These are phyloP conservation scores for Drosophila histrio DNA, from an alignment of 2,888 invertebrate species.

Conservation along the genomic window DNA sequence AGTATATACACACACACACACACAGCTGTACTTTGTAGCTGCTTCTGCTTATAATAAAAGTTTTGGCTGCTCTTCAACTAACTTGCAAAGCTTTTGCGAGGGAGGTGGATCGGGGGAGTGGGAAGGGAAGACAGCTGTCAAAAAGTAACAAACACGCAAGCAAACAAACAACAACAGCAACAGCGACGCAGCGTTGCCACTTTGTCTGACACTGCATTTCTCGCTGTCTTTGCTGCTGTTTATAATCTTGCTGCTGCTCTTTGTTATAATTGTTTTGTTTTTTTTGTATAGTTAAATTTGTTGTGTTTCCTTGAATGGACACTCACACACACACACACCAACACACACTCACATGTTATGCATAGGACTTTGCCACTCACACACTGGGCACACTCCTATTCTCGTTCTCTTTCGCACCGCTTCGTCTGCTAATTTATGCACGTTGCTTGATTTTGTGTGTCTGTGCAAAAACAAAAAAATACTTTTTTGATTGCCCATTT, in stretches of 20 bases:
- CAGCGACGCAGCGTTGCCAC: slow-evolving; percentile 29
- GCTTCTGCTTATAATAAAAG: slow-evolving; percentile 47
- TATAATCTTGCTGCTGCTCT: slow-evolving; percentile 18
- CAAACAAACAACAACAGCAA: neutral
- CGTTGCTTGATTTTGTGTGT: slow-evolving; percentile 47
- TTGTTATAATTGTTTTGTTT: slow-evolving; percentile 41
- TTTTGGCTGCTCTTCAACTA: slow-evolving; percentile 41
- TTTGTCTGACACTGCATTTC: slow-evolving; percentile 31
- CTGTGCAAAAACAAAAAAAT: slow-evolving; percentile 45
- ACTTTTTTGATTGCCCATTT: slow-evolving; percentile 60
- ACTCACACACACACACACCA: slow-evolving; percentile 13
- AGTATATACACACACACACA: slow-evolving; percentile 1
- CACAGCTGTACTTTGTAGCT: slow-evolving; percentile 17
- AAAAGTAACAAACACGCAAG: slow-evolving; percentile 21
- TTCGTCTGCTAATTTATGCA: slow-evolving; percentile 63
- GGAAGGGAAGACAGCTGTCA: slow-evolving; percentile 18
- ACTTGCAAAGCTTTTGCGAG: slow-evolving; percentile 54
- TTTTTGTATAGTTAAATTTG: slow-evolving; percentile 35
- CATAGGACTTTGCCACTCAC: slow-evolving; percentile 42
- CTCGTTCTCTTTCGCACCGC: slow-evolving; percentile 39
- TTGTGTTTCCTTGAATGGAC: slow-evolving; percentile 52
- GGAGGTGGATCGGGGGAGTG: neutral
- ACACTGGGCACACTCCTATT: slow-evolving; percentile 24
- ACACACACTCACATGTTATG: slow-evolving; percentile 7
- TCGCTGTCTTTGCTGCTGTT: slow-evolving; percentile 23